Evolutionary conservation across 2,888 invertebrate species (phyloP).

Genomic region (Epistrophe grossulariae): DNA sequence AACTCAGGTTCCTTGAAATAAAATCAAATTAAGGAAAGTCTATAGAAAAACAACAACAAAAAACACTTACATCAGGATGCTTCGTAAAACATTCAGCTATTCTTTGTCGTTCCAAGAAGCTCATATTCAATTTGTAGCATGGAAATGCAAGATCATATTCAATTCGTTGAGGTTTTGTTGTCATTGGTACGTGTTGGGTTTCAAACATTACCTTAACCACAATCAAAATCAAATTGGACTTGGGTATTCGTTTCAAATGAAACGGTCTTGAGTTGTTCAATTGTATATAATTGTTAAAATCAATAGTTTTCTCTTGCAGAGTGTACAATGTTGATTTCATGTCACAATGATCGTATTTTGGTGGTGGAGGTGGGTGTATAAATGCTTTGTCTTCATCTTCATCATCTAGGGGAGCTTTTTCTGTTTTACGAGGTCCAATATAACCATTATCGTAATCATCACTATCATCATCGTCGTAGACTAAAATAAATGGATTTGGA

Average conservation of each 20-base stretch:
- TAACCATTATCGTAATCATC: slow-evolving; percentile 83
- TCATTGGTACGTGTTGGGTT: slow-evolving; percentile 83
- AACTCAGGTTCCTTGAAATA: slow-evolving; percentile 80
- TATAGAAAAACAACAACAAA: not conserved
- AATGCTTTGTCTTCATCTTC: slow-evolving; percentile 84
- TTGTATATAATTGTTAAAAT: slow-evolving; percentile 84
- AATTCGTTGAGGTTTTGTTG: slow-evolving; percentile 85
- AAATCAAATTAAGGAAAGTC: not conserved
- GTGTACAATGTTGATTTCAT: slow-evolving; percentile 89
- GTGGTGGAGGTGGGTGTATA: slow-evolving; percentile 80
- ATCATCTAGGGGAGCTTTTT: slow-evolving; percentile 81
- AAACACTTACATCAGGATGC: slow-evolving; percentile 87
- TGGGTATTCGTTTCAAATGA: slow-evolving; percentile 89
- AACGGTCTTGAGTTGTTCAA: slow-evolving; percentile 86
- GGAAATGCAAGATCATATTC: slow-evolving; percentile 86
- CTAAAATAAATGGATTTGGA: slow-evolving; percentile 72
- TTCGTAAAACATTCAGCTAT: slow-evolving; percentile 91
- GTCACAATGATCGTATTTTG: slow-evolving; percentile 87
- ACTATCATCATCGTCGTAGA: slow-evolving; percentile 83
- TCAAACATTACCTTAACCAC: slow-evolving; percentile 87
- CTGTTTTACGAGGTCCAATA: slow-evolving; percentile 76
- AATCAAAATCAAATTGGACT: slow-evolving; percentile 91
- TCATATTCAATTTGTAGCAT: slow-evolving; percentile 91
- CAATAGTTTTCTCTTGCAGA: slow-evolving; percentile 85
- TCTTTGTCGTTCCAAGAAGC: slow-evolving; percentile 87